Percentiles rank a stretch among this genome's conserved stretches.
Evolutionary conservation across 2,888 invertebrate genomes (phyloP).

Genomic region (Drosophila multiciliata): DNA sequence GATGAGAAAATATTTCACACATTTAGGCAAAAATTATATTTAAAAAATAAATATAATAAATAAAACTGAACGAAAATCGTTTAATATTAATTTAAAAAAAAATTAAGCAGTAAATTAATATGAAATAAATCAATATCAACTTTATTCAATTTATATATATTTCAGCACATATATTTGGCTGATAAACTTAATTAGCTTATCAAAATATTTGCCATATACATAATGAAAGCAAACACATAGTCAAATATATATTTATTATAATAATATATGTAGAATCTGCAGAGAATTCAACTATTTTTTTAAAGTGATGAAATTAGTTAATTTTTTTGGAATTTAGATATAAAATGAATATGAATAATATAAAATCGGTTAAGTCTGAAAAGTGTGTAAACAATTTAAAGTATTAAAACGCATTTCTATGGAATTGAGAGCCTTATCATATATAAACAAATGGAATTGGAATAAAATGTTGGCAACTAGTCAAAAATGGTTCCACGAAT

Average conservation of each 20-base stretch:
- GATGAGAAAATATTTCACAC: constrained; percentile 3
- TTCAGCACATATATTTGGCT: not conserved
- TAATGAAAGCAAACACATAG: not conserved
- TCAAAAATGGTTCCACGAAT: not conserved
- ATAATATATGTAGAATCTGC: not conserved
- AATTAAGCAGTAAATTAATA: not conserved
- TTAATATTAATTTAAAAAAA: not conserved
- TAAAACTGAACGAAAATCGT: not conserved
- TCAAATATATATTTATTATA: not conserved
- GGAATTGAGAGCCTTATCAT: not conserved
- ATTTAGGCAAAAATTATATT: not conserved
- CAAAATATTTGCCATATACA: not conserved
- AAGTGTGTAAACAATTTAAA: not conserved
- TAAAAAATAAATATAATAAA: too few relatives aligned
- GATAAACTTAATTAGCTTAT: not conserved
- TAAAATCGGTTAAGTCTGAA: not conserved
- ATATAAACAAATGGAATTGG: too few relatives aligned
- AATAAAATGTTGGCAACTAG: not conserved
- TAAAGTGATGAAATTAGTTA: not conserved
- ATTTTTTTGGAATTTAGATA: not conserved
- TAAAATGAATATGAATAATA: too few relatives aligned
- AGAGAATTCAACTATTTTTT: not conserved
- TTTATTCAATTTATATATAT: not conserved
- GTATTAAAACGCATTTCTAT: not conserved
- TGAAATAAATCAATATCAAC: not conserved